Conservation (phyloP, 2,113 vertebrate genomes). For the Actenoides hombroni region DNA sequence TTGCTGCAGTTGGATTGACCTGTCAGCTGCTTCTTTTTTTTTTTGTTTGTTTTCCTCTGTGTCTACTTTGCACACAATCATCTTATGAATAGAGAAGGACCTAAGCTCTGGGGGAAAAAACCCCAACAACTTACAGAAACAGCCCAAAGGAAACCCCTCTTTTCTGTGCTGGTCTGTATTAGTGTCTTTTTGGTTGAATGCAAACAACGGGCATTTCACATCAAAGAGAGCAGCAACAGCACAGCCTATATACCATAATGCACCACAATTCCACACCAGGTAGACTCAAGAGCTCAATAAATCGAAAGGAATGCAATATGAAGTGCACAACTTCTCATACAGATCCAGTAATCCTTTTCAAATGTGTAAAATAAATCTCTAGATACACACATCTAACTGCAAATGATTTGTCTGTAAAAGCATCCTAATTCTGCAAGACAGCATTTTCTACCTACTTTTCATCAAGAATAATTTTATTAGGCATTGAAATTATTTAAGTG, state of each 20-base stretch:
- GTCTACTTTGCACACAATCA: neutral
- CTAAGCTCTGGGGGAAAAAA: neutral
- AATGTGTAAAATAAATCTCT: neutral
- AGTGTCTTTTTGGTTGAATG: neutral
- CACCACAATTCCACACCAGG: neutral
- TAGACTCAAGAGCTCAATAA: neutral
- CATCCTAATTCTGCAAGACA: neutral
- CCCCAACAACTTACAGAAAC: neutral
- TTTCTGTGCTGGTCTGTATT: neutral
- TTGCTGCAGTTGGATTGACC: neutral
- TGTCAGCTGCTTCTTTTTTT: neutral
- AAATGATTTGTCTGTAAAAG: neutral
- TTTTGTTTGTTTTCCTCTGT: neutral
- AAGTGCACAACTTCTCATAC: neutral
- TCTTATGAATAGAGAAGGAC: neutral
- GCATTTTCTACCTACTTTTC: neutral
- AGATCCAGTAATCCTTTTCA: neutral
- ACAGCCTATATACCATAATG: neutral
- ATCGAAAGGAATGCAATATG: neutral
- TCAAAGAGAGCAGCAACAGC: neutral
- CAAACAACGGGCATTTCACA: neutral
- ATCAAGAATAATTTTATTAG: neutral
- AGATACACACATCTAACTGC: neutral
- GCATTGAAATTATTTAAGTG: neutral
- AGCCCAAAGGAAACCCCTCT: neutral